Evolutionary conservation across 2,888 invertebrate genomes (phyloP), one percentile per base, ranked within the genome.

Genomic region (Encarsia formosa): DNA sequence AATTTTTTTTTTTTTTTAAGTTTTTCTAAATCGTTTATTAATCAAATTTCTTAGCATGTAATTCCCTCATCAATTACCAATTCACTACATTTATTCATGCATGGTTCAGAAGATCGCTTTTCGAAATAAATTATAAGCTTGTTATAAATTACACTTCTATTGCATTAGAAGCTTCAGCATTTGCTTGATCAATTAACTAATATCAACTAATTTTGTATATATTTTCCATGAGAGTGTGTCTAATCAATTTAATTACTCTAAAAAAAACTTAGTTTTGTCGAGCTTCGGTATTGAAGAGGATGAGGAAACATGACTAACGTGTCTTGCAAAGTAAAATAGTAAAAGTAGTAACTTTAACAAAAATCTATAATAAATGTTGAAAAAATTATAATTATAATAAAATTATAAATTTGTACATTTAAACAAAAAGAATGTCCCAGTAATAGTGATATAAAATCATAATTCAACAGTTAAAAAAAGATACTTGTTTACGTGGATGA

Each of bases 151-250:
- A 34, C 32, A 45, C 18, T 3, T 37, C 42, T 47, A 48, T 55
- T 48, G 52, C 52, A 55, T 40, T 52, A 42, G 49, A 56, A 56
- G 56, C 56, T 56, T 56, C 52, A 56, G 56, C 56, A 52, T 50
- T 44, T 45, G 53, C 56, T 53, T 52, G 11, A 18, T n/a, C 19
- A 13, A 39, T 39, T 8, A 46, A 40, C 31, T 43, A 47, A 50
- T 44, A 6, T 24, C 22, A 42, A 43, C 26, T 51, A 52, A 55
- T 16, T 34, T 41, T 34, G 43, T 50, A 20, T 15, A 32, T 51
- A 42, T 46, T 46, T 52, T 42, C 22, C 11, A 32, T 32, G 31
- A 35, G 16, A 41, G 23, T 49, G 29, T 26, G 16, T 5, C 32
- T 52, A 45, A 49, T 31, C 37, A 49, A 46, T 18, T 6, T 37